phyloP scores from a whole-genome alignment of 2,797 vertebrate genomes.

The Micrastur ruficollis region DNA sequence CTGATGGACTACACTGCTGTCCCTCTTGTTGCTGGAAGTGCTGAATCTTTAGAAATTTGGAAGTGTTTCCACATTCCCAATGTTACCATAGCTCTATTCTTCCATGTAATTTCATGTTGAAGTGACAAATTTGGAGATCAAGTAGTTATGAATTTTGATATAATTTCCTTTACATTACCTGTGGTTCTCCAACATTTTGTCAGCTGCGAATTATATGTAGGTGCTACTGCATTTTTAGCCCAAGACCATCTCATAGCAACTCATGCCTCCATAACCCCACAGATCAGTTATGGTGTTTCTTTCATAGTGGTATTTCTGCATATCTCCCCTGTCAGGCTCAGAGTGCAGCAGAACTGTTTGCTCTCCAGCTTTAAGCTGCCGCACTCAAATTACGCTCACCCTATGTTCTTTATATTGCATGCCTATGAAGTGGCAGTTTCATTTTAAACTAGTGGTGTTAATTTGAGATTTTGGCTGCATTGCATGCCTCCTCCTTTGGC shows the following conservation, averaged over 20 bases:
- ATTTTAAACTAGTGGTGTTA: background rate
- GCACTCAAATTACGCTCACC: background rate
- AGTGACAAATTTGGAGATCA: background rate
- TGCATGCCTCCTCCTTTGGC: background rate
- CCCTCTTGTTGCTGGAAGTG: background rate
- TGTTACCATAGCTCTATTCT: background rate
- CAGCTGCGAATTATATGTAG: background rate
- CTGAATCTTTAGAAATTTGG: background rate
- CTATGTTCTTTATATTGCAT: background rate
- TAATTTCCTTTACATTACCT: background rate
- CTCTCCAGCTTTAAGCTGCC: background rate
- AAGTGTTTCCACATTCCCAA: background rate
- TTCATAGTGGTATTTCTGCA: background rate
- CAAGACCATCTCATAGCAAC: background rate
- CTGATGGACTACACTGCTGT: fast-evolving
- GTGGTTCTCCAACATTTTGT: background rate
- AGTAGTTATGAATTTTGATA: background rate
- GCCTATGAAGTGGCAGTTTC: background rate
- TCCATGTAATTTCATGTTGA: background rate
- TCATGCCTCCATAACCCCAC: fast-evolving
- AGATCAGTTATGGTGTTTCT: background rate
- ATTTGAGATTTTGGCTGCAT: background rate
- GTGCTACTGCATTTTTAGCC: background rate
- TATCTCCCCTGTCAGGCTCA: background rate
- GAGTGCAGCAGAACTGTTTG: background rate